These are phyloP conservation scores for Spisula solida DNA, from an alignment of 2,888 invertebrate genomes.

Conservation along the genomic window DNA sequence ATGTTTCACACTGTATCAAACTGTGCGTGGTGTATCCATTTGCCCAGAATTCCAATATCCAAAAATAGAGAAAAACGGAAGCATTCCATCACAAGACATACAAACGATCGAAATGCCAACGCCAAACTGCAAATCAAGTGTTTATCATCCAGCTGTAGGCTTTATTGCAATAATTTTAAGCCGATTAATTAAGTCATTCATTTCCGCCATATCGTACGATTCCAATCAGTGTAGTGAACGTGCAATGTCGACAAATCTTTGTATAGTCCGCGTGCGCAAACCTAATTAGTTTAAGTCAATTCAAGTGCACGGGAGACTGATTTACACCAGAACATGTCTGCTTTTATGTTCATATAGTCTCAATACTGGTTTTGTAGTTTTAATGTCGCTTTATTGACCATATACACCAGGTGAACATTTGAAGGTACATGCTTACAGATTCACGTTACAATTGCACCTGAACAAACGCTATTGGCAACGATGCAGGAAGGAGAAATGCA, in stretches of 20 bases:
- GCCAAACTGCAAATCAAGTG: background rate
- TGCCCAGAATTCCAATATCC: background rate
- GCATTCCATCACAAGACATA: background rate
- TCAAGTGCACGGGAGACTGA: background rate
- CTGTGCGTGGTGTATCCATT: background rate
- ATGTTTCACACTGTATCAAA: background rate
- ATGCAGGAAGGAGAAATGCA: too few species aligned
- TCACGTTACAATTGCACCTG: too few species aligned
- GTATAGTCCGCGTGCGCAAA: background rate
- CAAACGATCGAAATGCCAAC: background rate
- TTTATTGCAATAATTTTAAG: background rate
- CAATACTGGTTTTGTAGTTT: too few species aligned
- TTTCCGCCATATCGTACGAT: background rate
- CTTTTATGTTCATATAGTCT: too few species aligned
- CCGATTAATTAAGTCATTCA: background rate
- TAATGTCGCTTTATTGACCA: too few species aligned
- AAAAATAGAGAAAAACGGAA: background rate
- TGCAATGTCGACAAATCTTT: background rate
- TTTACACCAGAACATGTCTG: background rate
- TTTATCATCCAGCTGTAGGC: background rate
- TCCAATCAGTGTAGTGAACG: background rate
- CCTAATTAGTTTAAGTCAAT: background rate
- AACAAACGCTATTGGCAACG: too few species aligned
- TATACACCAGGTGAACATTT: too few species aligned
- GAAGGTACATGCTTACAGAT: too few species aligned